Base-by-base conservation (phyloP, 2,113 vertebrate species). In the Ictidomys tridecemlineatus region DNA sequence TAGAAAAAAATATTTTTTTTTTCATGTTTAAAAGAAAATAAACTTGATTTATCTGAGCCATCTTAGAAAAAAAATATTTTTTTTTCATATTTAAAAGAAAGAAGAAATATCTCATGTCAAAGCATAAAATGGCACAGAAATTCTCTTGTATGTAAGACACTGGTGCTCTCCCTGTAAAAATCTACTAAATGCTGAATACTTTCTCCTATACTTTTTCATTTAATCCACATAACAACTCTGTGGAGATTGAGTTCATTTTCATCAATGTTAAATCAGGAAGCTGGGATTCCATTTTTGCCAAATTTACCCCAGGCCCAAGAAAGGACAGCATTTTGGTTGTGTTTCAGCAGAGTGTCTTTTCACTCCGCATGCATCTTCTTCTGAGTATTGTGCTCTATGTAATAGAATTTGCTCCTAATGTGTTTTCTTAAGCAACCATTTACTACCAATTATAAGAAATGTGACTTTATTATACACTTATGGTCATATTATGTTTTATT, bases 321-420 rank as follows among this genome's bases (percentile, higher is more conserved):
- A 34, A 5, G 17, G 56, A 73, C 11, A 51, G 10, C 48, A 51
- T 13, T 51, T 51, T 51, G 13, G 7, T 17, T 80, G 24, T 48
- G 3, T 13, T 45, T 83, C 7, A n/a, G 1, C 6, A 28, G 1
- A 7, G 11, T 4, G 1, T 22, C 4, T 56, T 53, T 67, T 32
- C 1, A 34, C 12, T 20, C 2, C 5, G 17, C 8, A 0, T 5
- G 0, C 2, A 8, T 61, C 24, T 45, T 63, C 51, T 78, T 53
- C 12, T 42, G 14, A n/a, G 5, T 14, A 14, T 8, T 7, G 18
- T 73, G 9, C 1, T 77, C 78, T 56, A 2, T 24, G 8, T 24
- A 73, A 42, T 76, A 13, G 3, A 83, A 34, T 42, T 37, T 73
- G 32, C 17, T 20, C 13, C 32, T 7, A 37, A 26, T 12, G 84